phyloP scores from a whole-genome alignment of 1,140 invertebrate genomes.

The Zaprionus tsacasi region DNA sequence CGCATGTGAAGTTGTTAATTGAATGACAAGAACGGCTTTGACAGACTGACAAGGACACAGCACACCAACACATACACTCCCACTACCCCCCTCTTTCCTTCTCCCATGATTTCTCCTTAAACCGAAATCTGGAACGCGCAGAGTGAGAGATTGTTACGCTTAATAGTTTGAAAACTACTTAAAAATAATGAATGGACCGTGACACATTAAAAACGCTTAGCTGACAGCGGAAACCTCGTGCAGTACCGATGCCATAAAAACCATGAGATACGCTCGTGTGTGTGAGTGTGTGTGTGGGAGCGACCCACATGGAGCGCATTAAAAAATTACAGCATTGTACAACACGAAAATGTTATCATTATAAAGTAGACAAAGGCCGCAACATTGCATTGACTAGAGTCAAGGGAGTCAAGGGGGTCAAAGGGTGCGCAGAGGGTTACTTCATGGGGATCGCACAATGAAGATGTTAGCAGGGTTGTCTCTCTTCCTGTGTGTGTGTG shows the following conservation, averaged over 20 bases:
- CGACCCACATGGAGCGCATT: slow-evolving; percentile 54
- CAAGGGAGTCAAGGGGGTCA: slow-evolving; percentile 33
- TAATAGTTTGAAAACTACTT: slow-evolving; percentile 71
- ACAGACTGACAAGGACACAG: slow-evolving; percentile 1
- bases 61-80: neutral
- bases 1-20: slow-evolving; percentile 52
- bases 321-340: slow-evolving; percentile 74
- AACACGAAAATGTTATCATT: slow-evolving; percentile 81
- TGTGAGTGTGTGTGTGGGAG: slow-evolving; percentile 25
- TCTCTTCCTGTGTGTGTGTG: no score
- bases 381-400: slow-evolving; percentile 36
- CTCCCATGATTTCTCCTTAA: no score
- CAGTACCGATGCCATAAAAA: slow-evolving; percentile 30
- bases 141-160: slow-evolving; percentile 57
- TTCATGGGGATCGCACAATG: slow-evolving; percentile 14
- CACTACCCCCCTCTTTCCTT: neutral
- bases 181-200: slow-evolving; percentile 79
- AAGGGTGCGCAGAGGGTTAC: neutral
- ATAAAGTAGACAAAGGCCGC: slow-evolving; percentile 75
- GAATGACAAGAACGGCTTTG: slow-evolving; percentile 41
- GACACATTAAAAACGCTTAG: slow-evolving; percentile 66
- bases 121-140: slow-evolving; percentile 43
- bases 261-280: slow-evolving; percentile 4
- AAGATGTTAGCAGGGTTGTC: slow-evolving; percentile 32
- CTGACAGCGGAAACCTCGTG: slow-evolving; percentile 58